A percentile compares a stretch with the other conserved stretches of the same genome.
Evolutionary conservation across 53 echinoderm and acorn worm species (phyloP).

Genomic region (Crossaster papposus): DNA sequence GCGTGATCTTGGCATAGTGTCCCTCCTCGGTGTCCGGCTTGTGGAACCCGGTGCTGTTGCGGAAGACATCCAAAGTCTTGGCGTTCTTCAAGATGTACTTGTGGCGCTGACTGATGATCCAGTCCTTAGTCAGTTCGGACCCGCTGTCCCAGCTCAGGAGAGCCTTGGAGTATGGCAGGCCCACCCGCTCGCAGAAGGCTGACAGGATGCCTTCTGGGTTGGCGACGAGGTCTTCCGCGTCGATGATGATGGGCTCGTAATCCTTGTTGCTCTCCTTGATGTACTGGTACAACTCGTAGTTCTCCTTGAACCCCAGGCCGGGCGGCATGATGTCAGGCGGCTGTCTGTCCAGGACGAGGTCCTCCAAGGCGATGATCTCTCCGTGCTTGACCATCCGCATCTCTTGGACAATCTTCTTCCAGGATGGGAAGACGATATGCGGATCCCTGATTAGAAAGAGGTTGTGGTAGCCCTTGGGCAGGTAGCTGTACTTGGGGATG

Average conservation of each 20-base stretch:
- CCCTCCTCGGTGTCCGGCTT: neutral
- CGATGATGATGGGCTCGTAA: conserved; percentile 52
- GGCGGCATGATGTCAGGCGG: conserved; percentile 36
- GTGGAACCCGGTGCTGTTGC: conserved; percentile 50
- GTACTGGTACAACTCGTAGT: conserved; percentile 44
- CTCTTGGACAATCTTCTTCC: conserved; percentile 48
- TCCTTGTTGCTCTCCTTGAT: conserved; percentile 28
- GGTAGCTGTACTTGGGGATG: conserved; percentile 31
- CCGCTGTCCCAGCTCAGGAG: conserved; percentile 55
- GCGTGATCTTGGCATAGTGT: conserved; percentile 19
- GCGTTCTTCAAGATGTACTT: conserved; percentile 44
- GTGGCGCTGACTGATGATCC: conserved; percentile 55
- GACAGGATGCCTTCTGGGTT: conserved; percentile 43
- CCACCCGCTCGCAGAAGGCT: conserved; percentile 40
- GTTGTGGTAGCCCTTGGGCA: conserved; percentile 60
- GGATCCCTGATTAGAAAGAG: conserved; percentile 62
- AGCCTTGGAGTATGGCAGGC: conserved; percentile 24
- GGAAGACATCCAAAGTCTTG: conserved; percentile 43
- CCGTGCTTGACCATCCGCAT: conserved; percentile 26
- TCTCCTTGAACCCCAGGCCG: conserved; percentile 46
- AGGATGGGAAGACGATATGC: conserved; percentile 56
- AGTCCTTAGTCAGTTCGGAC: conserved; percentile 10
- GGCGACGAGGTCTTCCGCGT: conserved; percentile 48
- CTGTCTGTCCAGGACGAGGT: conserved; percentile 44
- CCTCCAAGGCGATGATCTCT: conserved; percentile 26